phyloP scores from a whole-genome alignment of 1,140 invertebrate genomes.

The Drosophila mayri region DNA sequence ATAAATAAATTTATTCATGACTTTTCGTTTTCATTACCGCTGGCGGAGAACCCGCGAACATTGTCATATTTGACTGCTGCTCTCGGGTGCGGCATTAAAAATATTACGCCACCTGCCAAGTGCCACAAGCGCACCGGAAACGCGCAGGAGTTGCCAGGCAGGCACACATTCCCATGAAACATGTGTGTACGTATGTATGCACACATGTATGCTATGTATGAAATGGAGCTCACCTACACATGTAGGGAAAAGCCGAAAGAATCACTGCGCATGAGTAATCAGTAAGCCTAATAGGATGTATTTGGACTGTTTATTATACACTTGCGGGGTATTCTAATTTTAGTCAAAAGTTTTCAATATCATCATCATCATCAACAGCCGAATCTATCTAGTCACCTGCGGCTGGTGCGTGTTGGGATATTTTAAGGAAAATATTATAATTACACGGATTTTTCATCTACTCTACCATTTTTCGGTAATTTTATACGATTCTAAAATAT shows the following conservation, averaged over 20 bases:
- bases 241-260: not conserved
- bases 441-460: too few relatives aligned
- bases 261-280: slow-evolving; percentile 15
- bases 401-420: too few relatives aligned
- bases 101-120: slow-evolving; percentile 27
- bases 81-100: slow-evolving; percentile 28
- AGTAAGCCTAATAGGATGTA: not conserved
- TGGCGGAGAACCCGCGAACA: slow-evolving; percentile 13
- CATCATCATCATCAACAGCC: too few relatives aligned
- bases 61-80: slow-evolving; percentile 43
- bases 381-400: too few relatives aligned
- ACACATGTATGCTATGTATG: not conserved
- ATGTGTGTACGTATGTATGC: not conserved
- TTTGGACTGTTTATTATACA: not conserved
- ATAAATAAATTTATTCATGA: slow-evolving; percentile 74
- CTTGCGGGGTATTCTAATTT: not conserved
- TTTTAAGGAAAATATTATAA: too few relatives aligned
- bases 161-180: slow-evolving; percentile 10
- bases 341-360: too few relatives aligned
- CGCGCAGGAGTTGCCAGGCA: slow-evolving; percentile 7
- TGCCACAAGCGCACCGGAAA: slow-evolving; percentile 16
- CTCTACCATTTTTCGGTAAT: too few relatives aligned
- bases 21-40: slow-evolving; percentile 35
- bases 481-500: too few relatives aligned
- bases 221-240: not conserved